phyloP scores from a whole-genome alignment of 2,797 vertebrate genomes.

The Enteromius mattozi region DNA sequence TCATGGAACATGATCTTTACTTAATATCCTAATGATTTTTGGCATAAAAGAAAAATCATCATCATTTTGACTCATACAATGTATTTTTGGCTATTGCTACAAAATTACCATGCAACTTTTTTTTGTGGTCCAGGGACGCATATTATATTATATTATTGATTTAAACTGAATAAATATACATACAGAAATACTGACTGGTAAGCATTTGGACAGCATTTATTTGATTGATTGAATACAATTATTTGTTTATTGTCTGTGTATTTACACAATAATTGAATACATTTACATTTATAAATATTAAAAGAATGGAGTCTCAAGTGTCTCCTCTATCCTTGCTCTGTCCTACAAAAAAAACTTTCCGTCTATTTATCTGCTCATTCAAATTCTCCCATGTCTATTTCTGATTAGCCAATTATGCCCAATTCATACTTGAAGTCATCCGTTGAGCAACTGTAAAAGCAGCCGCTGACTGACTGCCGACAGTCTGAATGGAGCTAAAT shows the following conservation, averaged over 20 bases:
- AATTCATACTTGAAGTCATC: conserved; percentile 39
- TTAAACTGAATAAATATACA: background rate
- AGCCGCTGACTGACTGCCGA: conserved; percentile 27
- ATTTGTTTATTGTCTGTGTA: no score
- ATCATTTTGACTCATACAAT: no score
- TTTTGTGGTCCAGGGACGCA: background rate
- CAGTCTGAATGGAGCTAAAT: conserved; percentile 46
- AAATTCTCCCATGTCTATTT: conserved; percentile 18
- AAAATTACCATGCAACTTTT: no score
- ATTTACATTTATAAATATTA: background rate
- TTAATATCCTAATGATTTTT: no score
- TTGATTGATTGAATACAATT: background rate
- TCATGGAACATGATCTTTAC: no score
- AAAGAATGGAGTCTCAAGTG: background rate
- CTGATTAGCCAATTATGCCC: conserved; percentile 31
- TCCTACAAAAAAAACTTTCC: background rate
- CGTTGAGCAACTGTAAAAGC: conserved; percentile 14
- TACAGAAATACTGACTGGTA: background rate
- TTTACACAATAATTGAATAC: background rate
- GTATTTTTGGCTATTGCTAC: no score
- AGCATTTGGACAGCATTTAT: background rate
- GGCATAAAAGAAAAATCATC: no score
- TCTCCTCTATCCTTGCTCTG: background rate
- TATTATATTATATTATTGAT: background rate
- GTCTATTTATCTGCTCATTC: conserved; percentile 20